Evolutionary conservation across 2,888 invertebrate genomes (phyloP).

Genomic region (Epistrophella euchroma): DNA sequence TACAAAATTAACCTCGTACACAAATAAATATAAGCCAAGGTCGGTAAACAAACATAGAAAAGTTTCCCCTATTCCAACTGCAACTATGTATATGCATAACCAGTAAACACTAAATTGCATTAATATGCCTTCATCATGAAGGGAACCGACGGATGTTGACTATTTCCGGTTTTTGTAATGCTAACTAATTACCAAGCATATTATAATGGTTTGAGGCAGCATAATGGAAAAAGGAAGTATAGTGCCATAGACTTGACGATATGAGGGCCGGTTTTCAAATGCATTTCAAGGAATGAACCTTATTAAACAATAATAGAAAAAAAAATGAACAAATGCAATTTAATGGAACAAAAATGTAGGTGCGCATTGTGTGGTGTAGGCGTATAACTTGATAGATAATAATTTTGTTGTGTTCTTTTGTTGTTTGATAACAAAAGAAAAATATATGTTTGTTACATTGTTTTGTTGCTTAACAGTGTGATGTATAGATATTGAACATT

Average conservation of each 20-base stretch:
- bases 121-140: slow-evolving; percentile 13
- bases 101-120: slow-evolving; percentile 19
- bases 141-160: slow-evolving; percentile 54
- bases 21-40: slow-evolving; percentile 26
- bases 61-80: slow-evolving; percentile 2
- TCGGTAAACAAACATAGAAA: slow-evolving; percentile 21
- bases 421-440: slow-evolving; percentile 1
- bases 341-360: slow-evolving; percentile 3
- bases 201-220: slow-evolving; percentile 1
- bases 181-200: slow-evolving; percentile 58
- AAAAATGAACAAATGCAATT: neutral
- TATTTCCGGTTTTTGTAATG: slow-evolving; percentile 63
- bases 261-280: slow-evolving; percentile 9
- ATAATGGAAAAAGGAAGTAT: slow-evolving; percentile 35
- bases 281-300: slow-evolving; percentile 13
- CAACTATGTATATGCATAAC: neutral
- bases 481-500: neutral
- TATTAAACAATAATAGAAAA: neutral
- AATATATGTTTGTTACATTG: neutral
- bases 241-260: slow-evolving; percentile 8
- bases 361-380: neutral
- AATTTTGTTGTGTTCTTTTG: neutral
- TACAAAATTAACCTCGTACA: neutral
- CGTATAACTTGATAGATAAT: neutral
- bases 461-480: neutral